Base-by-base conservation (phyloP, 1,140 invertebrate species). In the Polypedilum vanderplanki region DNA sequence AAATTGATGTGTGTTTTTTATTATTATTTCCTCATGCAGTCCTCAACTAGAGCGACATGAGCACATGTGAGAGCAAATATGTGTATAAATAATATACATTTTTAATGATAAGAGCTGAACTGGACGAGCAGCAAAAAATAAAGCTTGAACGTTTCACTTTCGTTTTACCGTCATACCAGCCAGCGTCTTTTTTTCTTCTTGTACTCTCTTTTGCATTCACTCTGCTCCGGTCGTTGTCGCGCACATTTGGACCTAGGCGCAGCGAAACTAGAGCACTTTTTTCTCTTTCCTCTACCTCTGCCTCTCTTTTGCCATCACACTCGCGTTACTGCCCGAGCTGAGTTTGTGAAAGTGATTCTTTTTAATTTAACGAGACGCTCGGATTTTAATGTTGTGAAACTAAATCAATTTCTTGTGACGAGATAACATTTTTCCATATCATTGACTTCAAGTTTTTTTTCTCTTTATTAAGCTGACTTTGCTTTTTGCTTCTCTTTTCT, bases 321-420 rank as follows among this genome's bases (percentile, higher is more conserved):
- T n/a, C n/a, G n/a, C n/a, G n/a, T n/a, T n/a, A n/a, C n/a, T n/a
- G n/a, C n/a, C n/a, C n/a, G n/a, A n/a, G n/a, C 7, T 67, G 64
- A 67, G n/a, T n/a, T 67, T 67, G 64, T 67, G 64, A 67, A 67
- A 67, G 64, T 67, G 64, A 67, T 67, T 67, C 64, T 67, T 67
- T 67, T 67, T 67, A 67, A 67, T 67, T 67, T 67, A 67, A 67
- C 64, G 64, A 67, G 64, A 67, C 64, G 64, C n/a, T 67, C 18
- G 64, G 18, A 18, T 67, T 67, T 67, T 67, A 67, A 67, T 67
- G 64, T 67, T 67, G 64, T 67, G 64, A 67, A 67, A 67, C 64
- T 67, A 67, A 67, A 67, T 67, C 64, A 67, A 67, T 67, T 67
- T 67, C 41, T 67, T 67, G 64, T 67, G 64, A 67, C 64, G 64